Evolutionary conservation across 2,797 vertebrate species (phyloP).

Genomic region (Enteromius treurensis): DNA sequence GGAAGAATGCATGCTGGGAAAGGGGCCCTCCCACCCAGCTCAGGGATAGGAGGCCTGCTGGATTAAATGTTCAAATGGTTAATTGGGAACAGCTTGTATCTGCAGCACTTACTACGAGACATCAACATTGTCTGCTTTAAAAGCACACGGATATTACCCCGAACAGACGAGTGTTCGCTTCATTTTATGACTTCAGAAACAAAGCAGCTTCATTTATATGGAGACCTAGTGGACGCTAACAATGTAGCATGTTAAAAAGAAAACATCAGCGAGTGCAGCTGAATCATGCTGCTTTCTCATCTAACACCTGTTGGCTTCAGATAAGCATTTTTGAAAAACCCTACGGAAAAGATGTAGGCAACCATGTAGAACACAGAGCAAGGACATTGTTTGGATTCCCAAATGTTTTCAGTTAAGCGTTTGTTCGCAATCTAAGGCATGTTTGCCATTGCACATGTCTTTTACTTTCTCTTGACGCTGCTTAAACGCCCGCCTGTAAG

Average conservation of each 20-base stretch:
- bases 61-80: slow-evolving; percentile 50
- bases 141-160: neutral
- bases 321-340: slow-evolving; percentile 4
- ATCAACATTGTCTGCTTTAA: slow-evolving; percentile 6
- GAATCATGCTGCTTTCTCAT: slow-evolving; percentile 37
- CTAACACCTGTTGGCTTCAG: slow-evolving; percentile 30
- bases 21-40: slow-evolving; percentile 20
- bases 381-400: neutral
- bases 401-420: slow-evolving; percentile 8
- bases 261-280: neutral
- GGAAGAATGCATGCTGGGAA: slow-evolving; percentile 38
- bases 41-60: slow-evolving; percentile 30
- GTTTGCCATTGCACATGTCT: slow-evolving; percentile 9
- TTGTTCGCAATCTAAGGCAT: slow-evolving; percentile 22
- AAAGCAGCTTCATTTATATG: neutral
- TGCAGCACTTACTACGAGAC: slow-evolving; percentile 29
- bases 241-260: slow-evolving; percentile 13
- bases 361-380: slow-evolving; percentile 20
- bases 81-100: slow-evolving; percentile 50
- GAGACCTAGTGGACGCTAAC: neutral
- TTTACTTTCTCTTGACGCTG: slow-evolving; percentile 1
- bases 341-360: slow-evolving; percentile 7
- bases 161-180: neutral
- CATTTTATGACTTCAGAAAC: slow-evolving; percentile 7
- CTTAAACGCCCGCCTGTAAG: slow-evolving; percentile 15